Conservation (phyloP, 1,140 invertebrate species). For the Tenebrio molitor region DNA sequence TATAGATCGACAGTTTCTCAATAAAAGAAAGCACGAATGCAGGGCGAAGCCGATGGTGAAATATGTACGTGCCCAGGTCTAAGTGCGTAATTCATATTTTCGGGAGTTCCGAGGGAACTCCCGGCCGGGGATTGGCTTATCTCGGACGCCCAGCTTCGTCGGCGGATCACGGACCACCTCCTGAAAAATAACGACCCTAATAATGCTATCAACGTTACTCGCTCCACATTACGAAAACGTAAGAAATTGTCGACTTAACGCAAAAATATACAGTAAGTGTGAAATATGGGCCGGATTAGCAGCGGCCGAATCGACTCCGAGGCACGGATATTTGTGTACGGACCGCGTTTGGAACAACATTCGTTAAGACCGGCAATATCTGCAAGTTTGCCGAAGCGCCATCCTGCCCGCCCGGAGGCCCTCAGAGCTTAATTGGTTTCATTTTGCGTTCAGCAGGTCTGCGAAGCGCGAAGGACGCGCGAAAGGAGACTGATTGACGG, state of each 20-base stretch:
- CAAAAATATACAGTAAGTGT: conserved; percentile 52
- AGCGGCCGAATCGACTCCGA: conserved; percentile 22
- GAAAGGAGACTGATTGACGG: conserved; percentile 21
- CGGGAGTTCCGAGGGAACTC: conserved; percentile 44
- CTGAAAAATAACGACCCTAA: conserved; percentile 63
- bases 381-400: conserved; percentile 28
- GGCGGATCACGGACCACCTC: conserved; percentile 51
- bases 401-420: neutral
- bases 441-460: conserved; percentile 51
- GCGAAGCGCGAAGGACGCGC: conserved; percentile 11
- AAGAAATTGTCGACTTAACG: conserved; percentile 59
- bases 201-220: conserved; percentile 59
- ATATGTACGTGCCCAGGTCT: conserved; percentile 38
- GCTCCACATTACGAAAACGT: conserved; percentile 53
- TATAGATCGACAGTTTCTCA: conserved; percentile 8
- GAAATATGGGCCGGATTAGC: conserved; percentile 49
- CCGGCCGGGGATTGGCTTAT: conserved; percentile 59
- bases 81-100: conserved; percentile 61
- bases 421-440: conserved; percentile 51
- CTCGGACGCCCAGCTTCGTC: conserved; percentile 57
- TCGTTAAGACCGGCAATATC: conserved; percentile 46
- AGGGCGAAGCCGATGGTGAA: conserved; percentile 34
- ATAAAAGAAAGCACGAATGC: conserved; percentile 30
- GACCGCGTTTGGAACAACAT: conserved; percentile 16
- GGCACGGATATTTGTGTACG: conserved; percentile 28